Base-by-base conservation (phyloP, 2,888 invertebrate genomes). In the Automeris io region DNA sequence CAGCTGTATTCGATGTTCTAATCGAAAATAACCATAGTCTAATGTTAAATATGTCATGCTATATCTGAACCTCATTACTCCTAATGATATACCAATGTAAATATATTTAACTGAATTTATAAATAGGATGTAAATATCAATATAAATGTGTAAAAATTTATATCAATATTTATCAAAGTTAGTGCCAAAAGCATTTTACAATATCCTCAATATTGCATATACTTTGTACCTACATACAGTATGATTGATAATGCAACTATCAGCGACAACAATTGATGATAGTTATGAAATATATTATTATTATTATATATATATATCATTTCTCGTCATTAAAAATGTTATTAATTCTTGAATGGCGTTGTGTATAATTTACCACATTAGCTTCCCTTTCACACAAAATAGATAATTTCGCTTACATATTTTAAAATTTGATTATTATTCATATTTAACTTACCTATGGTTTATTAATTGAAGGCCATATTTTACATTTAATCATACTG, bases 181-280 rank as follows among this genome's bases (percentile, higher is more conserved):
- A 83, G 85, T 86, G 85, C 85, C 85, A 86, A 86, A 77, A 78
- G 81, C 78, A 76, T 77, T 71, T 68, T 70, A 73, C 72, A 70
- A 62, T 68, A 61, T 59, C 62, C 65, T 70, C 55, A 68, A 44
- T 65, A 61, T 54, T 55, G 62, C 60, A 55, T 70, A 63, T 70
- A 71, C 69, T 68, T 62, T 59, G 62, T 47, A n/a, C n/a, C n/a
- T n/a, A n/a, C n/a, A n/a, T n/a, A 55, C 50, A 53, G 46, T 56
- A 51, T 37, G 29, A 32, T 23, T 37, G 29, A 31, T 16, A 19
- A 26, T 12, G 18, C 11, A 60, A 51, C 49, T 48, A 44, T 40
- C 50, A 46, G 47, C 47, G 44, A 40, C 40, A 46, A 23, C 8
- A 31, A 6, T 37, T 32, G 42, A 44, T 45, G 33, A 38, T 11